Base-by-base conservation (phyloP, 2,888 invertebrate species). In the Melanchra persicariae region DNA sequence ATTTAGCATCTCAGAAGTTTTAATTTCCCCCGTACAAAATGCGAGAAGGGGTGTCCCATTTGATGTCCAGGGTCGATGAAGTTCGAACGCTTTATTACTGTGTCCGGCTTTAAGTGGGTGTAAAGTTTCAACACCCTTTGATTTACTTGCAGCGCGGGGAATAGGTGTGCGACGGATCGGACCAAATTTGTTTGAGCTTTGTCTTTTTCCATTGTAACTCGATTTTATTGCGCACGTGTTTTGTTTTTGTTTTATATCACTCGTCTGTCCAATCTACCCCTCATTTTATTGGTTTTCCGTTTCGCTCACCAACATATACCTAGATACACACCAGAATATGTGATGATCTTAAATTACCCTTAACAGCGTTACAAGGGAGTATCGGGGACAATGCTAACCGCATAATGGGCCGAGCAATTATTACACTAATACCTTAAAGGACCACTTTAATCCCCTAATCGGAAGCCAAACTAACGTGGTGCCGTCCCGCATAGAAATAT, bases 61-160 rank as follows among this genome's bases (percentile, higher is more conserved):
- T 94, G 95, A 95, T 94, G 95, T 94, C 93, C 95, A 94, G 93
- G 93, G 92, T 92, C 91, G 93, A 87, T 91, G 92, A 95, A 95
- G 94, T 95, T 95, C 94, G 94, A 92, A 95, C 95, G 95, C 93
- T 96, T 96, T 95, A 96, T 96, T 95, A 95, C 95, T 94, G 95
- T 95, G 95, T 95, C 96, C 96, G 95, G 95, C 94, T 95, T 93
- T 95, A 96, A 96, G 96, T 95, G 96, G 96, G 96, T 95, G 96
- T 95, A 95, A 95, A 96, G 95, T 96, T 96, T 95, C 96, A 95
- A 95, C 95, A 95, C 95, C 96, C 96, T 95, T 95, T 95, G 95
- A 96, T 95, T 96, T 95, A 96, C 95, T 95, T 94, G 92, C 93
- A 89, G 90, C 86, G 91, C 92, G 93, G 93, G 92, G 87, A 91